Evolutionary conservation across 23 tunicate genomes (phyloP).

Genomic region (Styela plicata): DNA sequence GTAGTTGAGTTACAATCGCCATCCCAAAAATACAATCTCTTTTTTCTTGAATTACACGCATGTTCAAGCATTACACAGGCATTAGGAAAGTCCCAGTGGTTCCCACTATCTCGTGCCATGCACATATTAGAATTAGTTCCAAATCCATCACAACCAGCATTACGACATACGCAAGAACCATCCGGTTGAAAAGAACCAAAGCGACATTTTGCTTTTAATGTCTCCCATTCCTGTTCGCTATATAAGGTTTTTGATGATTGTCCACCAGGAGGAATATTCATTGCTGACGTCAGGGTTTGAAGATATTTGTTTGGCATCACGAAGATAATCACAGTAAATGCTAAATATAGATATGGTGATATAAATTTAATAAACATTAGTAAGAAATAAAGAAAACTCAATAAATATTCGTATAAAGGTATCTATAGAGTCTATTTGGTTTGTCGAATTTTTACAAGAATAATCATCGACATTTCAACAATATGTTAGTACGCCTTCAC

Average conservation of each 20-base stretch:
- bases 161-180: constrained; percentile 3
- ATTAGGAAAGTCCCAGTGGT: not conserved
- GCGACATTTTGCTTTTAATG: constrained; percentile 7
- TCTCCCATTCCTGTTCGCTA: not conserved
- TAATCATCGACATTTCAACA: too few species aligned
- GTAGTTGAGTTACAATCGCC: not conserved
- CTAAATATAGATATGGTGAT: too few species aligned
- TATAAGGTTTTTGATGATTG: not conserved
- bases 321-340: constrained; percentile 2
- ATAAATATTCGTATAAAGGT: too few species aligned
- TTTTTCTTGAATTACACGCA: constrained; percentile 8
- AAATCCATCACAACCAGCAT: not conserved
- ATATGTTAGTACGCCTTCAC: too few species aligned
- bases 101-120: constrained; percentile 2
- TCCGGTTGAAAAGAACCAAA: not conserved
- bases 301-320: constrained; percentile 9
- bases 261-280: not conserved
- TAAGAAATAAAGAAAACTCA: too few species aligned
- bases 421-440: too few species aligned
- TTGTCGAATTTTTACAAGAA: too few species aligned
- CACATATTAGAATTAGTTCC: not conserved
- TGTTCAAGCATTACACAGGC: constrained; percentile 2
- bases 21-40: constrained; percentile 3
- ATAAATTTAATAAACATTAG: too few species aligned
- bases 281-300: constrained; percentile 13